Percentiles rank a stretch among this genome's conserved stretches.
phyloP scores from a whole-genome alignment of 1,140 invertebrate genomes.

The Wasmannia auropunctata region DNA sequence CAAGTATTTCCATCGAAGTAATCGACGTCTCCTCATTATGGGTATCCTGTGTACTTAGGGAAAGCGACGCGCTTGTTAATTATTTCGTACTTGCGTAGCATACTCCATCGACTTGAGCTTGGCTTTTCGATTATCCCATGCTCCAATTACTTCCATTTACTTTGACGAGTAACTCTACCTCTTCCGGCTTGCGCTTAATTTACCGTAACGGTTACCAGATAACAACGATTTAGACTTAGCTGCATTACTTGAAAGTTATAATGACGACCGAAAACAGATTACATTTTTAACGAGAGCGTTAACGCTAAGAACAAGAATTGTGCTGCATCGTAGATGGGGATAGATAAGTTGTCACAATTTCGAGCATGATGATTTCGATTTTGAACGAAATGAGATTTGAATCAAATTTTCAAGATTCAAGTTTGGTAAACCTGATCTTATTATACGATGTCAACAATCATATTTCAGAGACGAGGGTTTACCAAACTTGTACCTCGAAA shows the following conservation, averaged over 20 bases:
- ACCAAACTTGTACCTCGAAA: too few species aligned
- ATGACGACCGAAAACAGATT: background rate
- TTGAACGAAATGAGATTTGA: too few species aligned
- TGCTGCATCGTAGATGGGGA: background rate
- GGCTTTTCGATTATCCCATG: slow-evolving; percentile 52
- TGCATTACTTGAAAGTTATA: slow-evolving; percentile 16
- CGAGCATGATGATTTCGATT: too few species aligned
- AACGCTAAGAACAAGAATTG: background rate
- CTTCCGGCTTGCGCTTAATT: slow-evolving; percentile 48
- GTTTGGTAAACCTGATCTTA: too few species aligned
- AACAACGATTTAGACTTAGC: slow-evolving; percentile 47
- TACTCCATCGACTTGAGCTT: slow-evolving; percentile 31
- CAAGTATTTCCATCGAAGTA: slow-evolving; percentile 17
- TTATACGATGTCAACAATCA: too few species aligned
- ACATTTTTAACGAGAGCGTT: background rate
- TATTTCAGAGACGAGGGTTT: too few species aligned
- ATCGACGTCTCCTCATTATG: slow-evolving; percentile 19
- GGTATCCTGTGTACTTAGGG: slow-evolving; percentile 9
- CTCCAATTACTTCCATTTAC: slow-evolving; percentile 61
- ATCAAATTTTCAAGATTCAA: too few species aligned
- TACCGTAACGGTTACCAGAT: slow-evolving; percentile 35
- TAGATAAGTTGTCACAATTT: too few species aligned
- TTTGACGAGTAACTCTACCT: slow-evolving; percentile 51
- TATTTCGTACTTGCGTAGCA: slow-evolving; percentile 51
- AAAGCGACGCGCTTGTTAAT: slow-evolving; percentile 46